Conservation (phyloP, 2,113 vertebrate genomes). For the Mormoops blainvillei region DNA sequence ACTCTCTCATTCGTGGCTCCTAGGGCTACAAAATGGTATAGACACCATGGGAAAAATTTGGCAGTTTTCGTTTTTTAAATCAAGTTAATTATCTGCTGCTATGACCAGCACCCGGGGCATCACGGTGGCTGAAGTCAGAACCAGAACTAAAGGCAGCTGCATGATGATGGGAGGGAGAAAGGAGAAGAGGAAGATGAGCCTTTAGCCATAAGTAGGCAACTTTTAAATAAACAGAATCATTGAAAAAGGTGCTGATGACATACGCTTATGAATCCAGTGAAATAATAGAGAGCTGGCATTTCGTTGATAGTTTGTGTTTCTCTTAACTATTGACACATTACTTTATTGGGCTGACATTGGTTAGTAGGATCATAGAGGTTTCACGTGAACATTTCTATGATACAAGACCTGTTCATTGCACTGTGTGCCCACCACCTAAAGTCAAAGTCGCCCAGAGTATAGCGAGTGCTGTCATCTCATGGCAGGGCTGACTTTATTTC, state of each 20-base stretch:
- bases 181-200: neutral
- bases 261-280: neutral
- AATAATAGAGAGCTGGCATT: neutral
- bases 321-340: neutral
- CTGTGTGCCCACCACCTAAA: no score
- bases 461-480: neutral
- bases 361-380: no score
- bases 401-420: no score
- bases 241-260: neutral
- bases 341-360: no score
- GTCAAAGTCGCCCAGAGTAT: no score
- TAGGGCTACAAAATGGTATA: neutral
- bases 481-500: neutral
- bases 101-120: neutral
- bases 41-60: neutral
- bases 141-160: neutral
- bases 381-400: no score
- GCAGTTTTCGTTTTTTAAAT: neutral
- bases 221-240: neutral
- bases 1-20: no score
- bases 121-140: neutral
- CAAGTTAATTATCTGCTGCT: neutral
- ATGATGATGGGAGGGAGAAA: no score
- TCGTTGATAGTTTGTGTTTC: neutral
- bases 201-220: neutral